These are phyloP conservation scores for Phoebastria nigripes DNA, from an alignment of 2,797 vertebrate genomes.

Conservation along the genomic window DNA sequence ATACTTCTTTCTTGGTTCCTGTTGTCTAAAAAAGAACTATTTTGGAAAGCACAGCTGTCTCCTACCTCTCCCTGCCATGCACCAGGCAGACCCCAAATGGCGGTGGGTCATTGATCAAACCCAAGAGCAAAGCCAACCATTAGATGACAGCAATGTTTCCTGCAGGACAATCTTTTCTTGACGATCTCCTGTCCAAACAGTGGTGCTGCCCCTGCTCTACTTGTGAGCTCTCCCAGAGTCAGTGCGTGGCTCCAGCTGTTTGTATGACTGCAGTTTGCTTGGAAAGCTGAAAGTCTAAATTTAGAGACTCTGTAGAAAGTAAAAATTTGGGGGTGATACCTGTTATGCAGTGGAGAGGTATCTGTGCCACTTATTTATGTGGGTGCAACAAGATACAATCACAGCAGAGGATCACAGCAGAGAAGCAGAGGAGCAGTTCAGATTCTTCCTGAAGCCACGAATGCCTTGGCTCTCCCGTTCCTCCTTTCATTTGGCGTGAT, in stretches of 20 bases:
- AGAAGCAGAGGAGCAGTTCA: neutral
- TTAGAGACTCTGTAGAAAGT: neutral
- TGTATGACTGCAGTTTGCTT: neutral
- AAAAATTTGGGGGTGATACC: neutral
- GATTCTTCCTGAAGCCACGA: neutral
- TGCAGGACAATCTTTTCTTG: neutral
- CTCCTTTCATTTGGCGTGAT: neutral
- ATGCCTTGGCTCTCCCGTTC: neutral
- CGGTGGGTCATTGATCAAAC: neutral
- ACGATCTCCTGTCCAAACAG: neutral
- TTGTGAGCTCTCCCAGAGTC: neutral
- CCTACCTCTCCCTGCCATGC: neutral
- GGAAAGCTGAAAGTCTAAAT: neutral
- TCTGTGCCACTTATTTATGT: neutral
- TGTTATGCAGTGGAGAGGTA: neutral
- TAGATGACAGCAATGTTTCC: neutral
- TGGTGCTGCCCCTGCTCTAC: neutral
- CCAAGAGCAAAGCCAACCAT: neutral
- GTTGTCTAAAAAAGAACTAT: neutral
- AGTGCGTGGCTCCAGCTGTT: neutral
- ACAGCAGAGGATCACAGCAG: no score
- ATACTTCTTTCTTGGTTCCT: neutral
- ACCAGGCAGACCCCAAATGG: neutral
- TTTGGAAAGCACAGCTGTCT: neutral
- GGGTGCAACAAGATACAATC: rapidly evolving